A percentile compares a stretch with the other conserved stretches of the same genome.
Conservation (phyloP, 1,140 invertebrate species). For the Leptinotarsa lineolata region DNA sequence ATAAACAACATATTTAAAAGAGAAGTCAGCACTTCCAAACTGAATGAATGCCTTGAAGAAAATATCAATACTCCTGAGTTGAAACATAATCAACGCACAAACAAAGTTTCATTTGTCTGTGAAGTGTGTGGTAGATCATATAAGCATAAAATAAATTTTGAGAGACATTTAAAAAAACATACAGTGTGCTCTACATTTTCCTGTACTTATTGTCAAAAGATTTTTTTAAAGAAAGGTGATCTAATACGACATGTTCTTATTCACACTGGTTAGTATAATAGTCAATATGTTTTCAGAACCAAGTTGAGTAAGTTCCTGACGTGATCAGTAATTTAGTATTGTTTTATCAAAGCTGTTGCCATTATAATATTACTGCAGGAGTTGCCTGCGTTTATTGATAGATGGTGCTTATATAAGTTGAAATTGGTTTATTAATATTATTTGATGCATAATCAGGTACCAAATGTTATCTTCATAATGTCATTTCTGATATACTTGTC, state of each 20-base stretch:
- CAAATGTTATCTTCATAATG: too few species aligned
- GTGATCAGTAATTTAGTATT: too few species aligned
- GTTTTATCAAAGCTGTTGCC: neutral
- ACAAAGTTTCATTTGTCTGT: slow-evolving; percentile 54
- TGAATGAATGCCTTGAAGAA: neutral
- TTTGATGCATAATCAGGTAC: too few species aligned
- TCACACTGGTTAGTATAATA: slow-evolving; percentile 62
- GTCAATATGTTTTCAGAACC: neutral
- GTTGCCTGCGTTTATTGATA: neutral
- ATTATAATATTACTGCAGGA: neutral
- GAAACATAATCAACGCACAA: slow-evolving; percentile 24
- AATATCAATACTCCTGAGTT: slow-evolving; percentile 9
- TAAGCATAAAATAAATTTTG: slow-evolving; percentile 67
- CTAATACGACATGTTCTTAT: slow-evolving; percentile 69
- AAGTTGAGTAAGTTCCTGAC: neutral
- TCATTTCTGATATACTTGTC: too few species aligned
- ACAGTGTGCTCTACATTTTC: slow-evolving; percentile 72
- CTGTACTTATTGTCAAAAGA: slow-evolving; percentile 77
- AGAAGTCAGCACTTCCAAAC: neutral
- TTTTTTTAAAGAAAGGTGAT: slow-evolving; percentile 71
- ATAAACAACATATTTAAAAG: neutral
- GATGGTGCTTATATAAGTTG: neutral
- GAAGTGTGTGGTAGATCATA: slow-evolving; percentile 69
- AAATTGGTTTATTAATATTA: too few species aligned
- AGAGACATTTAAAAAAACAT: slow-evolving; percentile 70